A percentile compares a stretch with the other conserved stretches of the same genome.
Conservation (phyloP, 2,113 vertebrate species). For the Oenanthe melanoleuca region DNA sequence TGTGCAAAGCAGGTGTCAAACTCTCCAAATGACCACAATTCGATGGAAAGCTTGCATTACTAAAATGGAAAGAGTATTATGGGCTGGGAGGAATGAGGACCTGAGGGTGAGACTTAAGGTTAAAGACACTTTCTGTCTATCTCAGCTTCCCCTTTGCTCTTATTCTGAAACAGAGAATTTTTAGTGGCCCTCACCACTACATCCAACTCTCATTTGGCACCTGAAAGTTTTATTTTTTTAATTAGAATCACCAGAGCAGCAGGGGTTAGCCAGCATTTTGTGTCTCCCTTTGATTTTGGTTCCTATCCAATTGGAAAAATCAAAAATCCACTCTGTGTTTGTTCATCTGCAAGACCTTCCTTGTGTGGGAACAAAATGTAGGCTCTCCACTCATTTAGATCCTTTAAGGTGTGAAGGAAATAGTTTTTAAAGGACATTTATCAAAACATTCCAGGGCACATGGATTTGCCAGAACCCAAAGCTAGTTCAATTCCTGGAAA, state of each 20-base stretch:
- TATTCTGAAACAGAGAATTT: conserved; percentile 1
- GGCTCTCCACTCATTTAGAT: not conserved
- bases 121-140: conserved; percentile 57
- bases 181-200: not conserved
- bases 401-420: not conserved
- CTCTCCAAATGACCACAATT: conserved; percentile 49
- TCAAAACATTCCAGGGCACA: not conserved
- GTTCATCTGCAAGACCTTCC: not conserved
- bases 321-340: not conserved
- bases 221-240: not conserved
- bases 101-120: conserved; percentile 20
- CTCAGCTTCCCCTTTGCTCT: conserved; percentile 65
- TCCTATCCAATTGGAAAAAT: not conserved
- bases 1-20: conserved; percentile 47
- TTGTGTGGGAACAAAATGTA: not conserved
- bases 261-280: not conserved
- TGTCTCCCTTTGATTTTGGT: not conserved
- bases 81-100: conserved; percentile 36
- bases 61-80: conserved; percentile 64
- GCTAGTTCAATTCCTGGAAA: not conserved
- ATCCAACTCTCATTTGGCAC: not conserved
- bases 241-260: not conserved
- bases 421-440: not conserved
- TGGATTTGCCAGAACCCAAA: not conserved
- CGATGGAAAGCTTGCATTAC: conserved; percentile 51